Conservation (phyloP, 2,888 invertebrate genomes). For the Eudemis profundana region DNA sequence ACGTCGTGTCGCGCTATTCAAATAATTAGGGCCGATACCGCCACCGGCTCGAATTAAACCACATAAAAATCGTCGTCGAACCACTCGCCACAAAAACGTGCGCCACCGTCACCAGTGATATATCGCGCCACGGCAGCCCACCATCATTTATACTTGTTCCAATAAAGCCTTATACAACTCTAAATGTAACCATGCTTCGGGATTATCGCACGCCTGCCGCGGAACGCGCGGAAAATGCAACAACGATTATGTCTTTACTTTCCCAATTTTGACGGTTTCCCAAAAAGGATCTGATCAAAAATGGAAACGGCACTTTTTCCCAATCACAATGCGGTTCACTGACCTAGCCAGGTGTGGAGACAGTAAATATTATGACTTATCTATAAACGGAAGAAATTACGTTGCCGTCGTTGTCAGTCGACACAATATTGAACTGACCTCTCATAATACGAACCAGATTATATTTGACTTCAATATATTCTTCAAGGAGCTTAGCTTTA, state of each 20-base stretch:
- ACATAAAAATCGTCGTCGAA: constrained; percentile 72
- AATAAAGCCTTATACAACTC: constrained; percentile 64
- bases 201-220: constrained; percentile 53
- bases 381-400: constrained; percentile 79
- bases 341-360: constrained; percentile 78
- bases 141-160: constrained; percentile 63
- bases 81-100: constrained; percentile 66
- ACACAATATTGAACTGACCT: constrained; percentile 74
- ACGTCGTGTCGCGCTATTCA: constrained; percentile 76
- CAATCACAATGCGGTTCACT: constrained; percentile 60
- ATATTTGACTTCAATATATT: constrained; percentile 61
- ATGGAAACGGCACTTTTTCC: constrained; percentile 60
- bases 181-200: constrained; percentile 51
- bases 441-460: constrained; percentile 75
- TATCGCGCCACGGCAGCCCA: constrained; percentile 58
- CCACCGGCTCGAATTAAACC: constrained; percentile 77
- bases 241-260: constrained; percentile 62
- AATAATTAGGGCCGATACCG: constrained; percentile 80
- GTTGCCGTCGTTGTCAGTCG: constrained; percentile 68
- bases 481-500: constrained; percentile 65
- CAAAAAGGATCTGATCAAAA: constrained; percentile 59
- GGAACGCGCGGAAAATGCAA: constrained; percentile 55
- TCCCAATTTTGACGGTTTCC: constrained; percentile 60
- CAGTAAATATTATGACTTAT: constrained; percentile 74
- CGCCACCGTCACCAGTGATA: constrained; percentile 63